Conservation (phyloP, 1,140 invertebrate species). For the Piezodorus guildinii region DNA sequence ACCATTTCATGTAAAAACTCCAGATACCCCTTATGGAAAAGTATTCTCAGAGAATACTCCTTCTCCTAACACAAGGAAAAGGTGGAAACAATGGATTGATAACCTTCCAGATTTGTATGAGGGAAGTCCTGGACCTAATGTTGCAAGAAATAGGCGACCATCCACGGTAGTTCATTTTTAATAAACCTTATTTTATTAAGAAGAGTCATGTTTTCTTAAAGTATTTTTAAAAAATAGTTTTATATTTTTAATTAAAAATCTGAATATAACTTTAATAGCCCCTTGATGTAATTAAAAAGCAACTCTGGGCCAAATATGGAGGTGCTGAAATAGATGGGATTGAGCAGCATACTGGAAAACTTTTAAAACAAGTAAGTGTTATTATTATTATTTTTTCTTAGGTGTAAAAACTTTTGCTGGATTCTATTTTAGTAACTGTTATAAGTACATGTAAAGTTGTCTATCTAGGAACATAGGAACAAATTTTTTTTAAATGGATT, state of each 20-base stretch:
- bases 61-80: conserved; percentile 38
- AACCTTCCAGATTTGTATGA: conserved; percentile 22
- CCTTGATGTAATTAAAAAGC: conserved; percentile 29
- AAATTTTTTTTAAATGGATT: too few species aligned
- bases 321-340: conserved; percentile 20
- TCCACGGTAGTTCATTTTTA: not conserved
- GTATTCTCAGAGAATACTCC: conserved; percentile 32
- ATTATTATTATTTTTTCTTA: too few species aligned
- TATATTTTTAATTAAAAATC: too few species aligned
- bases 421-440: too few species aligned
- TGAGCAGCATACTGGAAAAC: conserved; percentile 16
- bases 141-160: conserved; percentile 7
- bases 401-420: too few species aligned
- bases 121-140: conserved; percentile 7
- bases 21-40: conserved; percentile 43
- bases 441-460: too few species aligned
- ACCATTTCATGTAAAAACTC: conserved; percentile 36
- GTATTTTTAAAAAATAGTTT: not conserved
- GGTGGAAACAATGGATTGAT: conserved; percentile 38
- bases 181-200: not conserved
- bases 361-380: conserved; percentile 14
- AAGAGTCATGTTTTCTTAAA: not conserved
- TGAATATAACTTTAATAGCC: conserved; percentile 34
- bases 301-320: conserved; percentile 20
- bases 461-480: too few species aligned